phyloP scores from a whole-genome alignment of 2,113 vertebrate species.

The Tiliqua scincoides region DNA sequence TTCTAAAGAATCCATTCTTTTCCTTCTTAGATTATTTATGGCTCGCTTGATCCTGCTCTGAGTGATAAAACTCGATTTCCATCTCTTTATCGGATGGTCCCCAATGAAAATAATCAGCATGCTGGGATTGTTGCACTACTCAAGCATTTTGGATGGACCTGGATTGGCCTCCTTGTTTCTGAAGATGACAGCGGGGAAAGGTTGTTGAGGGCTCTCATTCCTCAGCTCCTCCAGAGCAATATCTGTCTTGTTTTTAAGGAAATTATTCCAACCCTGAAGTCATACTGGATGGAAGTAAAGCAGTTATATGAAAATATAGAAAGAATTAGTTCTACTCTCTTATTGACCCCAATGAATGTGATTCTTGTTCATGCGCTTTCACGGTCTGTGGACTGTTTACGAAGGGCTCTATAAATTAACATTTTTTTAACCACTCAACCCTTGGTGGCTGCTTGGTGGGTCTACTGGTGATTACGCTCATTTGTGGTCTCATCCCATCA shows the following conservation, averaged over 20 bases:
- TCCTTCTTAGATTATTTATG: not conserved
- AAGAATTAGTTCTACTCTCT: no score
- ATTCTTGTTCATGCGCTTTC: not conserved
- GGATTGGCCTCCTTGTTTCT: not conserved
- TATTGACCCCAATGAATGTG: not conserved
- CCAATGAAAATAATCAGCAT: not conserved
- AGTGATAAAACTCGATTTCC: not conserved
- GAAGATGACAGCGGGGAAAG: not conserved
- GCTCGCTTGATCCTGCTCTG: not conserved
- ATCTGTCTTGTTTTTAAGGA: not conserved
- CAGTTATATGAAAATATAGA: no score
- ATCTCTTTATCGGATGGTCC: not conserved
- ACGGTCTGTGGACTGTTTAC: not conserved
- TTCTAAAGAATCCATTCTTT: no score
- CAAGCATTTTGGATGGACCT: not conserved
- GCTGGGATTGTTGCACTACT: not conserved
- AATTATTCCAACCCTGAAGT: not conserved
- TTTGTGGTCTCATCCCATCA: constrained; percentile 64
- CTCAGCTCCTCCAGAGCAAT: no score
- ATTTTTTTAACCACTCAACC: no score
- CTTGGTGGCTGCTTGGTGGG: constrained; percentile 56
- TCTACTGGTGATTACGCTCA: constrained; percentile 44
- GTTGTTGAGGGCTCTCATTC: no score
- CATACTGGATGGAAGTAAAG: not conserved
- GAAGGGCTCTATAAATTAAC: not conserved